Conservation (phyloP, 2,797 vertebrate genomes). For the Aplochiton taeniatus region DNA sequence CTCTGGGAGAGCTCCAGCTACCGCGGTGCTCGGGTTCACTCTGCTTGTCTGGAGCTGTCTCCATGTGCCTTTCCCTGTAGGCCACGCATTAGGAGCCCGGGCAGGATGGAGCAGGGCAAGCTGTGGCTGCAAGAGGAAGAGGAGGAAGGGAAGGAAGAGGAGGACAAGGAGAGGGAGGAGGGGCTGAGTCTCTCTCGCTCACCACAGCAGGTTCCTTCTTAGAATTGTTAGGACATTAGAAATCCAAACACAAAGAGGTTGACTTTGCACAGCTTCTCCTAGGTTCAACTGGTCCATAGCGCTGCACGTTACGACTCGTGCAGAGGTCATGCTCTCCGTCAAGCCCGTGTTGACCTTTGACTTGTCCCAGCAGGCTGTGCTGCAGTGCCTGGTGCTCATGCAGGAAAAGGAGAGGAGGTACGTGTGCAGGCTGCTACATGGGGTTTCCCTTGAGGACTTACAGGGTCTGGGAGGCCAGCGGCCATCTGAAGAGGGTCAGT, state of each 20-base stretch:
- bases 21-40: neutral
- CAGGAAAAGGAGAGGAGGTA: conserved; percentile 73
- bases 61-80: conserved; percentile 36
- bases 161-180: conserved; percentile 28
- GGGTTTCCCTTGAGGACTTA: conserved; percentile 60
- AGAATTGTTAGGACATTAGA: neutral
- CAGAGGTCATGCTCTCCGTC: too few relatives aligned
- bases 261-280: neutral
- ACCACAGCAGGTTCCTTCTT: conserved; percentile 54
- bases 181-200: conserved; percentile 23
- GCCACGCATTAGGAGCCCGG: conserved; percentile 53
- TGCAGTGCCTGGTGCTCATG: conserved; percentile 71
- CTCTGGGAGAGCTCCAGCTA: too few relatives aligned
- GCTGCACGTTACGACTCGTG: too few relatives aligned
- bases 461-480: conserved; percentile 29
- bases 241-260: too few relatives aligned
- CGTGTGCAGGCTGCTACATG: conserved; percentile 64
- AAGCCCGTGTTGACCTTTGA: neutral
- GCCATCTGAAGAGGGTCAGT: conserved; percentile 40
- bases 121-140: conserved; percentile 45
- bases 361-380: conserved; percentile 53
- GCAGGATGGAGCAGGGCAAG: conserved; percentile 48
- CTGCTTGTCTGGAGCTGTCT: neutral
- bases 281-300: neutral
- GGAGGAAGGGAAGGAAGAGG: conserved; percentile 20